phyloP scores from a whole-genome alignment of 2,888 invertebrate species.

The Eupithecia dodoneata region DNA sequence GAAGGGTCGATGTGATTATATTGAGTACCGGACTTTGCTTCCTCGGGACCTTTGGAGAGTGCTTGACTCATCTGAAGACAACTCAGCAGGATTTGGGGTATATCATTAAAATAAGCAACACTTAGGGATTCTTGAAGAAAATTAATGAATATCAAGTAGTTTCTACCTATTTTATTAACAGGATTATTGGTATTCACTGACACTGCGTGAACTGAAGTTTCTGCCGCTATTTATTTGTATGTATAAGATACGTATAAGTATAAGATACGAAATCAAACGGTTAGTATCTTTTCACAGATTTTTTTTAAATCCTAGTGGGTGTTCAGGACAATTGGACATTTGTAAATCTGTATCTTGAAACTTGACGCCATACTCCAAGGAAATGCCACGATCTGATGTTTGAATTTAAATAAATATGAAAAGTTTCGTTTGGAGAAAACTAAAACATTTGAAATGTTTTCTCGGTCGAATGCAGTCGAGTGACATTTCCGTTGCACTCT shows the following conservation, averaged over 20 bases:
- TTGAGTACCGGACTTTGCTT: constrained; percentile 71
- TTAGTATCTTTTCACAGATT: too few species aligned
- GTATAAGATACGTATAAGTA: too few species aligned
- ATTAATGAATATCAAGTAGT: constrained; percentile 22
- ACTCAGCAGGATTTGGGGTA: constrained; percentile 74
- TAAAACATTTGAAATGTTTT: constrained; percentile 45
- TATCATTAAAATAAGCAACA: constrained; percentile 78
- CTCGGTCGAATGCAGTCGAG: constrained; percentile 55
- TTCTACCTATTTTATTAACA: background rate
- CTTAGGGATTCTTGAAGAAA: constrained; percentile 45
- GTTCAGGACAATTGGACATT: background rate
- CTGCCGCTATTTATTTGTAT: too few species aligned
- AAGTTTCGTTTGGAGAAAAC: constrained; percentile 52
- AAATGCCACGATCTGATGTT: background rate
- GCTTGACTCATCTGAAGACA: constrained; percentile 64
- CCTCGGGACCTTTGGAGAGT: constrained; percentile 72
- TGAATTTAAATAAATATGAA: constrained; percentile 66
- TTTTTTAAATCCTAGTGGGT: too few species aligned
- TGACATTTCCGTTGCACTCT: constrained; percentile 68
- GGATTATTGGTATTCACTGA: too few species aligned
- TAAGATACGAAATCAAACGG: too few species aligned
- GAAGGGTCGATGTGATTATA: constrained; percentile 75
- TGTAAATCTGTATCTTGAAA: background rate
- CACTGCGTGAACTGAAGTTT: too few species aligned
- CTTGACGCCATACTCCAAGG: background rate